A percentile compares a stretch with the other conserved stretches of the same genome.
Conservation (phyloP, 1,140 invertebrate genomes). For the Campoletis sonorensis region DNA sequence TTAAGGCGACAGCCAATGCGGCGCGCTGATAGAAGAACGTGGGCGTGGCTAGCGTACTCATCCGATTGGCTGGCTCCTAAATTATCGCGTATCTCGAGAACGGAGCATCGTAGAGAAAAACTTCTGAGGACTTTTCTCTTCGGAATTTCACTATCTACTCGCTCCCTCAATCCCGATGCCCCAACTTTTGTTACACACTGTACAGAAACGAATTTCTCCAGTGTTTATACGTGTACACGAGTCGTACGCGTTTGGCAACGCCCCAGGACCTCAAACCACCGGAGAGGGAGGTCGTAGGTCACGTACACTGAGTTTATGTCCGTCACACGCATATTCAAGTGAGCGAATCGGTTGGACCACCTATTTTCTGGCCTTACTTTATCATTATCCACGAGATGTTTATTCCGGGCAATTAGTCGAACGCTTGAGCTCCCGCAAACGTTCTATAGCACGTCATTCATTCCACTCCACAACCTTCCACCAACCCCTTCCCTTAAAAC, state of each 20-base stretch:
- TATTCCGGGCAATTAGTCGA: slow-evolving; percentile 18
- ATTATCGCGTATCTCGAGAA: too few relatives aligned
- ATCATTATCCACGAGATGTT: slow-evolving; percentile 30
- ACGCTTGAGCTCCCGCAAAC: slow-evolving; percentile 14
- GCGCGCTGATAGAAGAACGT: too few relatives aligned
- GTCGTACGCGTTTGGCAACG: slow-evolving; percentile 7
- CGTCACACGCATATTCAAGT: slow-evolving; percentile 19
- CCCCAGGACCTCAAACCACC: background rate
- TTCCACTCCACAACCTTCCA: background rate
- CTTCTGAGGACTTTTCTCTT: too few relatives aligned
- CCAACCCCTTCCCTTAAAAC: background rate
- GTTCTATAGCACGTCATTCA: slow-evolving; percentile 8
- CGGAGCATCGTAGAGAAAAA: too few relatives aligned
- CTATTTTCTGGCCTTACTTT: slow-evolving; percentile 31
- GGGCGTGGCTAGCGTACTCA: too few relatives aligned
- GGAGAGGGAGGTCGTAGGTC: background rate
- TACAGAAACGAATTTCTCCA: too few relatives aligned
- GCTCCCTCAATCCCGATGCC: too few relatives aligned
- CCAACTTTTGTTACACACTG: too few relatives aligned
- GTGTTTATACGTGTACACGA: background rate
- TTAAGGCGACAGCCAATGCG: too few relatives aligned
- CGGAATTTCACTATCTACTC: too few relatives aligned
- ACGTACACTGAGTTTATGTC: slow-evolving; percentile 19
- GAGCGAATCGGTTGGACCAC: slow-evolving; percentile 6
- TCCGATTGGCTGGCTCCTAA: too few relatives aligned